Evolutionary conservation across 2,113 vertebrate species (phyloP), one percentile per base, ranked within the genome.

Genomic region (Hemicordylus capensis): DNA sequence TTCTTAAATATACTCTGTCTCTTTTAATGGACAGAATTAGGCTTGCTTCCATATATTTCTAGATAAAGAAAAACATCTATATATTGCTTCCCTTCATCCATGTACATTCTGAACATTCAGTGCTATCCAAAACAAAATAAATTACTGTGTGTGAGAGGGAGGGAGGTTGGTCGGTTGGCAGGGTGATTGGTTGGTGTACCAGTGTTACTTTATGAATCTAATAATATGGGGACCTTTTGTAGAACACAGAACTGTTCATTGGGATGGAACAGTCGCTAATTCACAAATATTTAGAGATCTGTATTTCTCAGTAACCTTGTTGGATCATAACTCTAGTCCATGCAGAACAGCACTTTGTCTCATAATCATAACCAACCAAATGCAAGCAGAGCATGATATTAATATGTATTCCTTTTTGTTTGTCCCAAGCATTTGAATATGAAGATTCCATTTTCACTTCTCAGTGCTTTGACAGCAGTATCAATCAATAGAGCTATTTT

Each of bases 1-100:
- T 76, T 80, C 42, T 85, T 70, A 61, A 72, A 79, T 85, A 72
- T 84, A 79, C 5, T 61, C 28, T n/a, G n/a, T 61, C 61, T 54
- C 61, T 79, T 76, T 79, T 51, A 85, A 79, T 79, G 54, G 39
- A 79, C n/a, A 70, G 31, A 72, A 61, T 74, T 48, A 26, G 0
- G 28, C 61, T 73, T 72, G 48, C 39, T 81, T 74, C 34, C 22
- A 84, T 34, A 76, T 73, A 61, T 87, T 76, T 37, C 4, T 66
- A 74, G 42, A 76, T 79, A 69, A 85, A 78, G 56, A 79, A 63
- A 72, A 59, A 42, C 26, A 63, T 72, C 31, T 61, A 6, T 10
- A 19, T 39, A 39, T 44, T 48, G n/a, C 24, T 61, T 84, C 31
- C 12, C 44, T 39, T 11, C 8, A 84, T 17, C 9, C 46, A 51